Base-by-base conservation (phyloP, 2,797 vertebrate species). In the Lithobates sylvaticus region DNA sequence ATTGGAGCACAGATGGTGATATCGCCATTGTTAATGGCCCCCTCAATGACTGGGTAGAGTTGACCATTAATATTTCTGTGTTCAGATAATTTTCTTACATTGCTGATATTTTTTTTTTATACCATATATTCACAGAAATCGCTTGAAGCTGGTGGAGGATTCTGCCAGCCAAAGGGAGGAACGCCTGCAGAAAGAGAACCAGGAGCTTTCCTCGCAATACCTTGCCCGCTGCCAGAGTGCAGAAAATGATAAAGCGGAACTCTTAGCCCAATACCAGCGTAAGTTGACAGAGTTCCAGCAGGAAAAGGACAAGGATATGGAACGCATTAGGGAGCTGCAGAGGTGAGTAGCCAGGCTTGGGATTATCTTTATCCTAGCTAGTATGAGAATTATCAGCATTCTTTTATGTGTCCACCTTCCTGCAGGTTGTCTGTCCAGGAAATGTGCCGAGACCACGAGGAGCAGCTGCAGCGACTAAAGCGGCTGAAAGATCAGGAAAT, bases 401-500 rank as follows among this genome's bases (percentile, higher is more conserved):
- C n/a, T 18, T 50, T 34, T 0, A 26, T 39, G 15, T 42, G n/a
- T 29, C 10, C 44, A 69, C 84, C 73, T 88, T 78, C 12, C 18
- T 3, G 0, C 88, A 98, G 97, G 89, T 92, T 90, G 10, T 97
- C 97, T 8, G 93, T 98, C 80, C 88, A 94, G 68, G 97, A 97
- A 82, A 97, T 98, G 96, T 95, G 93, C 91, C 96, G 92, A 84
- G 97, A 98, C 89, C 94, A 98, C 0, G 96, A 97, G 86, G 95
- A 98, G 36, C 97, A 98, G 89, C 89, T 98, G 29, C 94, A 95
- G 88, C 92, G 94, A 58, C 91, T 99, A 84, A 97, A 95, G 88
- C 92, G 84, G 78, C 89, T 98, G 73, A 99, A 98, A 90, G 95
- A 97, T 0, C 96, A 95, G 73, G 97, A 99, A 92, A 96, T 98